Conservation (phyloP, 1,140 invertebrate genomes). For the Ceratosolen solmsi region DNA sequence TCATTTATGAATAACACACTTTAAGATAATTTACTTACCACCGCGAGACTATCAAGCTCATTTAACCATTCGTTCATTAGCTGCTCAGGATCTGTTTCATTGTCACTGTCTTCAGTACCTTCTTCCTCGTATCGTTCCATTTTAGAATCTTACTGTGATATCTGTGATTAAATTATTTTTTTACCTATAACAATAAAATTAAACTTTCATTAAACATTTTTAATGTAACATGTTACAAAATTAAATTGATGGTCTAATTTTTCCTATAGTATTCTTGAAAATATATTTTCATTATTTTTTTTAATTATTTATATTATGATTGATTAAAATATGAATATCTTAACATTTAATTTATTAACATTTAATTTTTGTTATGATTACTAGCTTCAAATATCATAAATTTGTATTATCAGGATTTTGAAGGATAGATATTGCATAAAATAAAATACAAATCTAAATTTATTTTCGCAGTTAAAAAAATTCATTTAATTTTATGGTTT, state of each 20-base stretch:
- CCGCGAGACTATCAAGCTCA: conserved; percentile 78
- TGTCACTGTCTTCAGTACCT: conserved; percentile 73
- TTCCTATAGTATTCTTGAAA: neutral
- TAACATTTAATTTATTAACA: too few species aligned
- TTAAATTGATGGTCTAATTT: too few species aligned
- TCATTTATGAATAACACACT: too few species aligned
- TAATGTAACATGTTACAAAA: neutral
- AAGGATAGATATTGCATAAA: too few species aligned
- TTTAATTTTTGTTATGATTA: too few species aligned
- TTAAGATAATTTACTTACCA: conserved; percentile 74
- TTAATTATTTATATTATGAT: neutral
- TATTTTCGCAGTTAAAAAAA: too few species aligned
- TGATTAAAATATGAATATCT: too few species aligned
- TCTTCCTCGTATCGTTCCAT: conserved; percentile 72
- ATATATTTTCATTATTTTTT: neutral
- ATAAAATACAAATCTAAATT: too few species aligned
- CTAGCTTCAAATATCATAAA: too few species aligned
- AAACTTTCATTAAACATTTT: neutral
- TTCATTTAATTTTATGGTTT: too few species aligned
- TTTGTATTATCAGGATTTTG: too few species aligned
- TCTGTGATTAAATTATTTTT: neutral
- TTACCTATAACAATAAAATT: conserved; percentile 45
- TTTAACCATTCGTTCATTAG: conserved; percentile 80
- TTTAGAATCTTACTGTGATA: conserved; percentile 52
- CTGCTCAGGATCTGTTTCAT: conserved; percentile 76